These are phyloP conservation scores for Nephrotoma appendiculata DNA, from an alignment of 2,888 invertebrate species.

Conservation along the genomic window DNA sequence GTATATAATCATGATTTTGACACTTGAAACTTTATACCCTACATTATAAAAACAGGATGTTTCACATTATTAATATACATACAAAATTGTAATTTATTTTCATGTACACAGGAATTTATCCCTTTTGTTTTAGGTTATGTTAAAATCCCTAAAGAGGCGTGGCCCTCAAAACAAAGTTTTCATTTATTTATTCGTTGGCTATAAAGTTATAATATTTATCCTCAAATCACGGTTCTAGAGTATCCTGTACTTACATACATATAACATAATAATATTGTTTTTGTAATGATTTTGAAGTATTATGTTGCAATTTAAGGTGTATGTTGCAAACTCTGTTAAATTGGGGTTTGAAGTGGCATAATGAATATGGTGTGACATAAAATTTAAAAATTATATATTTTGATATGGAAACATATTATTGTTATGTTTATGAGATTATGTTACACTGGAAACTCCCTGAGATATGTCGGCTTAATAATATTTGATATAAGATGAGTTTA, in stretches of 20 bases:
- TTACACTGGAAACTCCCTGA: too few relatives aligned
- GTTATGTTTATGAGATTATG: too few relatives aligned
- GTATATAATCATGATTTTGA: neutral
- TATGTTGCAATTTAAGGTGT: neutral
- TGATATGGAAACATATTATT: too few relatives aligned
- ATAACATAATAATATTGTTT: neutral
- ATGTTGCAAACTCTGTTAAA: neutral
- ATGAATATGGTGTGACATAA: too few relatives aligned
- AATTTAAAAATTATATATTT: too few relatives aligned
- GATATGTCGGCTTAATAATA: too few relatives aligned
- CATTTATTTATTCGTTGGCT: neutral
- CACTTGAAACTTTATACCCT: neutral
- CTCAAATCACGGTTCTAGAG: neutral
- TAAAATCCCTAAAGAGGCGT: neutral
- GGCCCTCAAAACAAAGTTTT: neutral
- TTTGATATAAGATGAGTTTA: too few relatives aligned
- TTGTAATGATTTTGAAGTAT: neutral
- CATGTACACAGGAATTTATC: neutral
- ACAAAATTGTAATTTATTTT: neutral
- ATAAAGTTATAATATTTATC: neutral
- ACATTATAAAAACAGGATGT: neutral
- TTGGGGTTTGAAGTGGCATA: neutral
- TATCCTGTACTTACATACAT: neutral
- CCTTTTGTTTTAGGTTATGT: neutral
- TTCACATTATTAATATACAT: neutral